These are phyloP conservation scores for Liopterus haemorrhoidalis DNA, from an alignment of 2,888 invertebrate genomes.

Conservation along the genomic window DNA sequence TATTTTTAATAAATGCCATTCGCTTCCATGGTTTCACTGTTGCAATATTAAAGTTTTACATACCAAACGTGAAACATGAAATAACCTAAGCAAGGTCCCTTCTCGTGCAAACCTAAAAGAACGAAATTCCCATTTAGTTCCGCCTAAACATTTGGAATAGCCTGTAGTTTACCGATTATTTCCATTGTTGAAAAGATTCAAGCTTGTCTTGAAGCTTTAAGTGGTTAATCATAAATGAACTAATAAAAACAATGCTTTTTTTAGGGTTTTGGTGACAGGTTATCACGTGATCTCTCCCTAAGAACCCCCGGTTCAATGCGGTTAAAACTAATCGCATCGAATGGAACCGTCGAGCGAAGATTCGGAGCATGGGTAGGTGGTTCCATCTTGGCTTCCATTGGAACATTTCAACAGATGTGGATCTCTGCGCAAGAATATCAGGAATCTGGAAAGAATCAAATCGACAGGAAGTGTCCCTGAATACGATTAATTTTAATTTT, in stretches of 20 bases:
- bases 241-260: slow-evolving; percentile 38
- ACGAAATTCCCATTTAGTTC: no score
- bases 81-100: no score
- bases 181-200: neutral
- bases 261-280: slow-evolving; percentile 87
- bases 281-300: slow-evolving; percentile 78
- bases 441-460: slow-evolving; percentile 93
- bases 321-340: slow-evolving; percentile 87
- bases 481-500: slow-evolving; percentile 27
- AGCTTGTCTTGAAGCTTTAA: neutral
- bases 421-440: slow-evolving; percentile 99
- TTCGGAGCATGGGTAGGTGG: slow-evolving; percentile 99
- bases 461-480: slow-evolving; percentile 91
- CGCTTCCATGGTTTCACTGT: no score
- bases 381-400: slow-evolving; percentile 95
- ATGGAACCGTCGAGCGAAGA: slow-evolving; percentile 82
- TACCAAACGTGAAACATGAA: no score
- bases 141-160: no score
- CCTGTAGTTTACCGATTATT: neutral
- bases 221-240: slow-evolving; percentile 6
- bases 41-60: no score
- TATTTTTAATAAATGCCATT: no score
- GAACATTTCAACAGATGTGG: slow-evolving; percentile 99
- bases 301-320: slow-evolving; percentile 91
- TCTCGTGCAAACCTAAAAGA: no score